phyloP scores from a whole-genome alignment of 1,140 invertebrate genomes.

The Drosophila prosaltans region DNA sequence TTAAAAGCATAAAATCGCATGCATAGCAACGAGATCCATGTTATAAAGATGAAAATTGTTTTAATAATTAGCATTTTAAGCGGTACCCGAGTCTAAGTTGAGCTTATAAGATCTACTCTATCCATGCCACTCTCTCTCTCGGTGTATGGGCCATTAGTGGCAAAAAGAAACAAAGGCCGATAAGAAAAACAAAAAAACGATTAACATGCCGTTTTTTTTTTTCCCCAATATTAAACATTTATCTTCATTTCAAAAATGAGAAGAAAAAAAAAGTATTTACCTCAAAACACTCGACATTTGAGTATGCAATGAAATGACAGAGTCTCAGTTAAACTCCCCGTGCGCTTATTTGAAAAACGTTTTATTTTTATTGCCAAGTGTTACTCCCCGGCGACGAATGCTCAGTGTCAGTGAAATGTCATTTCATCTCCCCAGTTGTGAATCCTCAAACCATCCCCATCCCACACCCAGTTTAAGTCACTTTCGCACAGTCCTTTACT shows the following conservation, averaged over 20 bases:
- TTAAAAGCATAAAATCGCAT: slow-evolving; percentile 77
- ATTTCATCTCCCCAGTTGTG: slow-evolving; percentile 53
- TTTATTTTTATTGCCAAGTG: slow-evolving; percentile 75
- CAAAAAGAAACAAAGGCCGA: background rate
- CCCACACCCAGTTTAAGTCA: background rate
- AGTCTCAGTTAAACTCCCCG: slow-evolving; percentile 45
- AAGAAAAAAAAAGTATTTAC: background rate
- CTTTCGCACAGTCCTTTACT: background rate
- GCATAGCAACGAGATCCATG: slow-evolving; percentile 68
- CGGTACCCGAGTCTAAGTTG: slow-evolving; percentile 2
- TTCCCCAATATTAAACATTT: slow-evolving; percentile 38
- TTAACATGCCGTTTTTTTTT: no score
- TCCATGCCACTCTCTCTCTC: background rate
- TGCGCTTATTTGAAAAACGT: slow-evolving; percentile 78
- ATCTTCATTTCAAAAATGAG: slow-evolving; percentile 24
- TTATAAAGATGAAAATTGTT: slow-evolving; percentile 72
- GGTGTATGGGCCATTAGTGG: no score
- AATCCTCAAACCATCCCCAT: background rate
- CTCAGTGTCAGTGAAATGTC: slow-evolving; percentile 79
- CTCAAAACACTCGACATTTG: slow-evolving; percentile 27
- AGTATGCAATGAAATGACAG: slow-evolving; percentile 34
- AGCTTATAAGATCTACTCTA: slow-evolving; percentile 1
- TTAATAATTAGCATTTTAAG: slow-evolving; percentile 73
- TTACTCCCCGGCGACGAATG: slow-evolving; percentile 68
- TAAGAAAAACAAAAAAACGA: no score